Conservation (phyloP, 2,888 invertebrate species). For the Drosophila austrosaltans region DNA sequence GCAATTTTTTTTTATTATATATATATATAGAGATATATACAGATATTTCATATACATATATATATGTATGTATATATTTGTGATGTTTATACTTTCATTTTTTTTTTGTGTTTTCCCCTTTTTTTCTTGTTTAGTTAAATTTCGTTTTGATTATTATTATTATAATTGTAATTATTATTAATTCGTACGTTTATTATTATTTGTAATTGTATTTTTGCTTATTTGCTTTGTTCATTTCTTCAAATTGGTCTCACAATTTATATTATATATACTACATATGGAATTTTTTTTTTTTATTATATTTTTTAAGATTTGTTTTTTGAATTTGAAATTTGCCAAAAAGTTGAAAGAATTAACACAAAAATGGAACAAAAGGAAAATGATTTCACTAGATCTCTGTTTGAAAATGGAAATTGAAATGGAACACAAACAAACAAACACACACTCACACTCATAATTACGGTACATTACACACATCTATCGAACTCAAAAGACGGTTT, state of each 20-base stretch:
- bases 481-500: too few species aligned
- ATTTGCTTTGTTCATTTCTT: conserved; percentile 73
- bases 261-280: conserved; percentile 22
- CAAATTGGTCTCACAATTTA: conserved; percentile 83
- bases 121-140: conserved; percentile 79
- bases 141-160: conserved; percentile 56
- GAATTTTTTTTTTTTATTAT: conserved; percentile 4
- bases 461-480: not conserved
- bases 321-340: conserved; percentile 44
- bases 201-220: conserved; percentile 60
- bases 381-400: conserved; percentile 16
- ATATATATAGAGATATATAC: conserved; percentile 38
- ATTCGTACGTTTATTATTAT: conserved; percentile 5
- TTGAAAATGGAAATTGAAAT: conserved; percentile 29
- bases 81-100: conserved; percentile 71
- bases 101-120: conserved; percentile 51
- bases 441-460: not conserved
- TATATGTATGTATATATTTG: conserved; percentile 78
- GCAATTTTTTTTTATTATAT: conserved; percentile 49
- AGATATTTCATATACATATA: conserved; percentile 62
- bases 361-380: conserved; percentile 43
- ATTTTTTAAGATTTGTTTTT: conserved; percentile 44
- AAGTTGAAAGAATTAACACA: not conserved
- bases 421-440: not conserved
- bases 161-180: conserved; percentile 26